These are phyloP conservation scores for Danio albolineatus DNA, from an alignment of 2,797 vertebrate species.

Conservation along the genomic window DNA sequence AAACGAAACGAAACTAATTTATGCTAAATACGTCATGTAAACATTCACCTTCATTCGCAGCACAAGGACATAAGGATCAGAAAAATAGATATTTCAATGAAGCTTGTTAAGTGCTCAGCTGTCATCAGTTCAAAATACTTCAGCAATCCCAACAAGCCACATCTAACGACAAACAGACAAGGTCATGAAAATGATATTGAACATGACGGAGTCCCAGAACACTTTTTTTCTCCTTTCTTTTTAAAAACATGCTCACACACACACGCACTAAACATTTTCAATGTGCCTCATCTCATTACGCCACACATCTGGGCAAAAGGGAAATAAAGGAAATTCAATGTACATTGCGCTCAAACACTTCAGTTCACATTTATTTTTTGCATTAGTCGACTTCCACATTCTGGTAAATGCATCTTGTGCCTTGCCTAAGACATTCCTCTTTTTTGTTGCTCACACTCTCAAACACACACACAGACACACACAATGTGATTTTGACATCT, in stretches of 20 bases:
- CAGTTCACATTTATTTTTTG: conserved; percentile 52
- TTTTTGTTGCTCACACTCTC: conserved; percentile 8
- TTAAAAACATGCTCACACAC: conserved; percentile 47
- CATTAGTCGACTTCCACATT: conserved; percentile 35
- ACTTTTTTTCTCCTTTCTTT: conserved; percentile 24
- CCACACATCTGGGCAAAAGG: not conserved
- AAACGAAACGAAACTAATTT: conserved; percentile 58
- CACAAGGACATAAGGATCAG: conserved; percentile 62
- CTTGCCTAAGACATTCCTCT: conserved; percentile 23
- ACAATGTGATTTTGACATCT: not conserved
- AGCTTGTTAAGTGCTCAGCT: conserved; percentile 77
- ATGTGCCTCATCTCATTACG: conserved; percentile 51
- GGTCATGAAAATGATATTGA: conserved; percentile 69
- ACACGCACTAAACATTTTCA: conserved; percentile 47
- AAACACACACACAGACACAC: not conserved
- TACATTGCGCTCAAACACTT: conserved; percentile 30
- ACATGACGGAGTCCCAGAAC: conserved; percentile 43
- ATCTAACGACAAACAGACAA: conserved; percentile 73
- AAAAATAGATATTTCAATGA: conserved; percentile 43
- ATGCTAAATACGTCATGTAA: conserved; percentile 75
- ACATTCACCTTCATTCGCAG: conserved; percentile 77
- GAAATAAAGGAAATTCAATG: not conserved
- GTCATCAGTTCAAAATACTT: conserved; percentile 69
- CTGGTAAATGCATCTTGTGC: conserved; percentile 32
- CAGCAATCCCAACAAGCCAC: conserved; percentile 74